Evolutionary conservation across 2,113 vertebrate genomes (phyloP).

Genomic region (Rhadina sibilatrix): DNA sequence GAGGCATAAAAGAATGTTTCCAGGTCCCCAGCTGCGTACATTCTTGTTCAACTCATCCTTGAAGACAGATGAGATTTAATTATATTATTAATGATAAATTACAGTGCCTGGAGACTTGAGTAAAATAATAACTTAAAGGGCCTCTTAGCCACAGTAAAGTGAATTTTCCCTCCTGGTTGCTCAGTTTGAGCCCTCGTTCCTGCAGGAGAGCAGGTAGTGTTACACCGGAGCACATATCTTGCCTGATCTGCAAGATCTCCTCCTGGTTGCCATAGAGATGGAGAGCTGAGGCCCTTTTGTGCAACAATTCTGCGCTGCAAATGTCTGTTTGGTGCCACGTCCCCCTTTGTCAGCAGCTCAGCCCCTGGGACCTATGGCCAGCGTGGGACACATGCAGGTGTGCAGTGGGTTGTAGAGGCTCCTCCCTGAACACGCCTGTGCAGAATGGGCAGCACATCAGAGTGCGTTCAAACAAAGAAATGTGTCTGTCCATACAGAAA

Average conservation of each 20-base stretch:
- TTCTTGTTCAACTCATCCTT: neutral
- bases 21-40: neutral
- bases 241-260: neutral
- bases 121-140: neutral
- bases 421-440: neutral
- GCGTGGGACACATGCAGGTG: neutral
- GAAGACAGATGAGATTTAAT: neutral
- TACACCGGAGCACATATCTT: neutral
- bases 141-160: neutral
- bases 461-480: neutral
- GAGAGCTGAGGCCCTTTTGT: neutral
- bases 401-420: fast-evolving
- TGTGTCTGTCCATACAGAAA: neutral
- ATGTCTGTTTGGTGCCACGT: fast-evolving
- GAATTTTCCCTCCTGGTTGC: neutral
- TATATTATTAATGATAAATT: neutral
- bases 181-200: neutral
- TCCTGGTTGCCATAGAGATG: neutral
- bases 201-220: neutral
- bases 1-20: neutral
- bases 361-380: fast-evolving
- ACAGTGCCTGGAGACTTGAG: neutral
- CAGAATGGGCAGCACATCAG: neutral
- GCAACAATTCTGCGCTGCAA: neutral
- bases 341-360: neutral